A percentile compares a stretch with the other conserved stretches of the same genome.
These are phyloP conservation scores for Hemichromis elongatus DNA, from an alignment of 2,113 vertebrate genomes.

Conservation along the genomic window DNA sequence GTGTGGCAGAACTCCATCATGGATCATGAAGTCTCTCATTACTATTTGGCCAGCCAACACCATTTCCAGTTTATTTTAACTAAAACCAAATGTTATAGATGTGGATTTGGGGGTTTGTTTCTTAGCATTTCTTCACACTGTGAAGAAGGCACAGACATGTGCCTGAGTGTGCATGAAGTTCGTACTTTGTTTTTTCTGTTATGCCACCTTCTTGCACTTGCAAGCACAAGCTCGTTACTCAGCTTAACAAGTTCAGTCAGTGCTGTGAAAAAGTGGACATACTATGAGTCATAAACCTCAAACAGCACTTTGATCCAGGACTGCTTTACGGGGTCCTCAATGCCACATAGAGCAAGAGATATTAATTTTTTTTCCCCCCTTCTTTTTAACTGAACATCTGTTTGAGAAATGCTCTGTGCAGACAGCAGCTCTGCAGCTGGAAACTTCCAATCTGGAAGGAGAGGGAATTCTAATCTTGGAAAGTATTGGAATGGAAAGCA, in stretches of 20 bases:
- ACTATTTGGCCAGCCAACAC: conserved; percentile 8
- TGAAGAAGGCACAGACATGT: neutral
- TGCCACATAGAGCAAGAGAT: conserved; percentile 15
- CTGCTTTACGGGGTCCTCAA: conserved; percentile 16
- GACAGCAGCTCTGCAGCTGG: conserved; percentile 36
- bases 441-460: conserved; percentile 56
- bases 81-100: conserved; percentile 47
- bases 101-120: conserved; percentile 1
- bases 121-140: neutral
- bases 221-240: neutral
- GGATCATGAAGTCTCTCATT: conserved; percentile 38
- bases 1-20: conserved; percentile 29
- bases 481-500: conserved; percentile 54
- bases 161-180: neutral
- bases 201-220: neutral
- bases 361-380: neutral
- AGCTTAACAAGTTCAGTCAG: neutral
- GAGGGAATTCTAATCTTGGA: conserved; percentile 38
- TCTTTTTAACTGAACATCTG: conserved; percentile 48
- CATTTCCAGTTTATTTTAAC: conserved; percentile 20
- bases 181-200: neutral
- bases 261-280: neutral
- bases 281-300: conserved; percentile 1
- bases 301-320: conserved; percentile 34
- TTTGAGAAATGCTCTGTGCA: conserved; percentile 29